Evolutionary conservation across 2,113 vertebrate genomes (phyloP).

Genomic region (Daboia siamensis): DNA sequence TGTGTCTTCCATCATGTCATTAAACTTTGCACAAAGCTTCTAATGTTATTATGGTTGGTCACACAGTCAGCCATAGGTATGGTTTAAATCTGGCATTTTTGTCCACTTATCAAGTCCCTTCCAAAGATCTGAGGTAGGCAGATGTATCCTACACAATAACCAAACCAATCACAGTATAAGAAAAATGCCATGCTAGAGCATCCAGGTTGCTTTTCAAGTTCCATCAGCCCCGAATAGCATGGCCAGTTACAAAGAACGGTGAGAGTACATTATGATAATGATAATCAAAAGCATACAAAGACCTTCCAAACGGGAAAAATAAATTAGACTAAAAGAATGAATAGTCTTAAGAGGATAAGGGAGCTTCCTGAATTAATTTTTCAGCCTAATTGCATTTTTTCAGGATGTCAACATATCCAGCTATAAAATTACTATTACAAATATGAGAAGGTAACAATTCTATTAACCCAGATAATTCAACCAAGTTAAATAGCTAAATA

Average conservation of each 20-base stretch:
- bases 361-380: neutral
- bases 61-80: neutral
- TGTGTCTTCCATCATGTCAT: neutral
- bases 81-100: neutral
- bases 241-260: neutral
- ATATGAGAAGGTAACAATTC: neutral
- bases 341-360: neutral
- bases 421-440: neutral
- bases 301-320: neutral
- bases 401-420: neutral
- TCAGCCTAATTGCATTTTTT: neutral
- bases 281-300: neutral
- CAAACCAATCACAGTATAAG: neutral
- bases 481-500: neutral
- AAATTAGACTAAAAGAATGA: neutral
- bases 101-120: neutral
- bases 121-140: neutral
- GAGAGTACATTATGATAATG: neutral
- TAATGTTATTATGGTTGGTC: neutral
- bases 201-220: neutral
- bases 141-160: neutral
- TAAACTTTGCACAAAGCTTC: neutral
- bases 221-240: neutral
- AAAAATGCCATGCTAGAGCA: neutral
- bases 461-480: neutral